Base-by-base conservation (phyloP, 2,888 invertebrate species). In the Perithous albicinctus region DNA sequence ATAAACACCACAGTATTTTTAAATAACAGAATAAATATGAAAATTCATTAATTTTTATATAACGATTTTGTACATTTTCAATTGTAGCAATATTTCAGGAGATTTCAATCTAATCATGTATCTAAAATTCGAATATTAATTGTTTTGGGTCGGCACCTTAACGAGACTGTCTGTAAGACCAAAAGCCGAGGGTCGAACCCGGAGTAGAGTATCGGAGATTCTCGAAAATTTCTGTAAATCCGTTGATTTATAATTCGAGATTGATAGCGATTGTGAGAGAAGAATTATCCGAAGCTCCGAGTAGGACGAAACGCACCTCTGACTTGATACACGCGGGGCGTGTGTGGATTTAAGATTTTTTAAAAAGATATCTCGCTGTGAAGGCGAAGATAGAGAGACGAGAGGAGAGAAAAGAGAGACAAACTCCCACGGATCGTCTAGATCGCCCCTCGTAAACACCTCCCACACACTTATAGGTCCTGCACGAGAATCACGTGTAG, bases 371-470 rank as follows among this genome's bases (percentile, higher is more conserved):
- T 51, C 29, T 23, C 46, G 54, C 46, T 23, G 48, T 51, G 66
- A 20, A 61, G 64, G 54, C 38, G 38, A 51, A 32, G n/a, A n/a
- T n/a, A n/a, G 10, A 32, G 8, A 41, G 61, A 61, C 38, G 63
- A 48, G 26, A 43, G 18, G 66, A 69, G 63, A 46, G n/a, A 66
- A 56, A 61, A 72, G 66, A 48, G 66, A 74, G 78, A 82, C 66
- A 54, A 46, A 86, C 86, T 88, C 89, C 89, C 87, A 88, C 88
- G 88, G 86, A 80, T 83, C 80, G 87, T 86, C 87, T 84, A 85
- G 79, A 85, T 85, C 85, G 80, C 87, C 85, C 86, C 86, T 88
- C 88, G 88, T 89, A 89, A 89, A 89, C 86, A 89, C 87, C 85
- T 87, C 87, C 89, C 86, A 89, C 90, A 81, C 88, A 81, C 69